Evolutionary conservation across 2,888 invertebrate genomes (phyloP).

Genomic region (Erannis defoliaria): DNA sequence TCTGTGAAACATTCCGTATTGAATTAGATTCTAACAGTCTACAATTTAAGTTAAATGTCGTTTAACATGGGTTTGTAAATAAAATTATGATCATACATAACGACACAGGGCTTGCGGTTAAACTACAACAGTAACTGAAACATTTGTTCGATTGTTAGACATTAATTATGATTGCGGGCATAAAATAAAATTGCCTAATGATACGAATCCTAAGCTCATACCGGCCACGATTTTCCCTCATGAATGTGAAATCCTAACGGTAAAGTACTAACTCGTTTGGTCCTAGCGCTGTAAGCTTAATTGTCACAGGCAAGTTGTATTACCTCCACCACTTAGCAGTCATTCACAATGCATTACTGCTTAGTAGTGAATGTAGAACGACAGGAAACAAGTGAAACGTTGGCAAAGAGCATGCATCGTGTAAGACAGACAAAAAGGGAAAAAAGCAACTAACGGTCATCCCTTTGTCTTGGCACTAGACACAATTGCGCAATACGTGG

Average conservation of each 20-base stretch:
- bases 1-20: slow-evolving; percentile 58
- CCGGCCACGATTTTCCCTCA: slow-evolving; percentile 6
- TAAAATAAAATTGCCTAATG: slow-evolving; percentile 21
- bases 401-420: slow-evolving; percentile 62
- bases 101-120: slow-evolving; percentile 64
- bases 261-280: slow-evolving; percentile 14
- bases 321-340: slow-evolving; percentile 41
- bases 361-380: slow-evolving; percentile 62
- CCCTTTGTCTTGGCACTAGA: slow-evolving; percentile 68
- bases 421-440: slow-evolving; percentile 60
- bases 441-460: slow-evolving; percentile 67
- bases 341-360: slow-evolving; percentile 56
- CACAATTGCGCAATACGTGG: slow-evolving; percentile 61
- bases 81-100: slow-evolving; percentile 54
- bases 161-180: slow-evolving; percentile 20
- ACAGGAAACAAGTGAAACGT: slow-evolving; percentile 68
- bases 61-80: slow-evolving; percentile 50
- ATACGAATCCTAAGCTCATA: slow-evolving; percentile 1
- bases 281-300: slow-evolving; percentile 22
- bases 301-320: slow-evolving; percentile 33
- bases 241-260: slow-evolving; percentile 22
- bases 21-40: slow-evolving; percentile 62
- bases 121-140: slow-evolving; percentile 56
- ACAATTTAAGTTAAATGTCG: slow-evolving; percentile 59
- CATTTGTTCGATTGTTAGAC: slow-evolving; percentile 52